Evolutionary conservation across 2,888 invertebrate species (phyloP).

Genomic region (Lamproptera curius): DNA sequence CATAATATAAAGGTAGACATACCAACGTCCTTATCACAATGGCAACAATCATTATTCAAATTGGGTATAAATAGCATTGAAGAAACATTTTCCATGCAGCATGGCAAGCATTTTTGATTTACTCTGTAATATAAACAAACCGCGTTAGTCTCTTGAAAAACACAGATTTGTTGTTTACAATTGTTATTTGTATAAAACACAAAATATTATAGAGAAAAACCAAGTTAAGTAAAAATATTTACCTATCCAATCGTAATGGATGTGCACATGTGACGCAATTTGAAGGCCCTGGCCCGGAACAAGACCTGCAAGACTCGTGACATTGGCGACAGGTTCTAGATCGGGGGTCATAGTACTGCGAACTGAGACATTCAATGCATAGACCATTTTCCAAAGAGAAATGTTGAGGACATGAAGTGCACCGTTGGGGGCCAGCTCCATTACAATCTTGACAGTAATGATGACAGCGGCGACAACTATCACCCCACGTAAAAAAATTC

Average conservation of each 20-base stretch:
- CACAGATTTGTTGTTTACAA: no score
- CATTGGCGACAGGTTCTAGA: constrained; percentile 85
- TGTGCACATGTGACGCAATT: constrained; percentile 84
- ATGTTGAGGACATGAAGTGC: constrained; percentile 85
- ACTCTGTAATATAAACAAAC: constrained; percentile 67
- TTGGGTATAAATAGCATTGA: constrained; percentile 50
- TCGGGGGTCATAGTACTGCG: constrained; percentile 84
- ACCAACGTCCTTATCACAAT: constrained; percentile 85
- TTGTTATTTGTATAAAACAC: no score
- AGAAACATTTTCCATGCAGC: constrained; percentile 79
- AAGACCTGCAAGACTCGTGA: constrained; percentile 83
- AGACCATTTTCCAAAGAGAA: constrained; percentile 84
- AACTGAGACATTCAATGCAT: constrained; percentile 82
- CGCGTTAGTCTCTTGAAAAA: no score
- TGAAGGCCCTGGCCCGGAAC: constrained; percentile 84
- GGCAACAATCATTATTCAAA: constrained; percentile 77
- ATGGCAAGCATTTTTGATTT: constrained; percentile 86
- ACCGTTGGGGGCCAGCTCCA: constrained; percentile 86
- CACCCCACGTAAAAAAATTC: constrained; percentile 88
- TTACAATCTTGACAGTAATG: constrained; percentile 92
- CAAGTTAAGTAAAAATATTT: constrained; percentile 23
- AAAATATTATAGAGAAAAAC: no score
- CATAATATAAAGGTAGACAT: constrained; percentile 38
- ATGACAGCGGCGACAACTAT: constrained; percentile 92
- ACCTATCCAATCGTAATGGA: constrained; percentile 83